These are phyloP conservation scores for Chymomyza costata DNA, from an alignment of 1,140 invertebrate species.

Conservation along the genomic window DNA sequence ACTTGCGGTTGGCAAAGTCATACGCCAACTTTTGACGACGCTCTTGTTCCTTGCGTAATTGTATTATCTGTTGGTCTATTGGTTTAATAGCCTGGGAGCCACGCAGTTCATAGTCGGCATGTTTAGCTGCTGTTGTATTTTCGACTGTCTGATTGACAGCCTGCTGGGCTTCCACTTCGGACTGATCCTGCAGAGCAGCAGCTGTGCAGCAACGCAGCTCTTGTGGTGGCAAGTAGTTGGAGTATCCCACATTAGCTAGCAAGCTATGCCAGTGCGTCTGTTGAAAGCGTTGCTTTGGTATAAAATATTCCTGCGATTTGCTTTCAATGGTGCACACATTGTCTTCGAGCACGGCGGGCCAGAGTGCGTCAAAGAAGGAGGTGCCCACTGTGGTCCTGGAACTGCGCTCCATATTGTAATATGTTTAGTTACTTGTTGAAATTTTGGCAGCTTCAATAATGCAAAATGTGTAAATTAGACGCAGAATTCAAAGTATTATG, in stretches of 20 bases:
- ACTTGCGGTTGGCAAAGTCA: slow-evolving; percentile 48
- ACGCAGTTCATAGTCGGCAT: background rate
- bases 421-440: no score
- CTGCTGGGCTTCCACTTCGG: slow-evolving; percentile 7
- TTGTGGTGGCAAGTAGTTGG: slow-evolving; percentile 34
- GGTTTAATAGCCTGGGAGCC: slow-evolving; percentile 20
- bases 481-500: no score
- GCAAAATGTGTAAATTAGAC: no score
- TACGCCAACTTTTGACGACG: slow-evolving; percentile 47
- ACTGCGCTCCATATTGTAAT: no score
- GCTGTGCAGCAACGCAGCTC: slow-evolving; percentile 38
- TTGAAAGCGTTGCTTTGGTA: slow-evolving; percentile 35
- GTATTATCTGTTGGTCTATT: slow-evolving; percentile 21
- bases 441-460: no score
- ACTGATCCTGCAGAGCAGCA: slow-evolving; percentile 3
- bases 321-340: slow-evolving; percentile 46
- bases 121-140: background rate
- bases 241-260: slow-evolving; percentile 40
- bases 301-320: slow-evolving; percentile 21
- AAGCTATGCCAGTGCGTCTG: slow-evolving; percentile 43
- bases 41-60: slow-evolving; percentile 16
- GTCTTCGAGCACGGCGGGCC: slow-evolving; percentile 55
- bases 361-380: slow-evolving; percentile 54
- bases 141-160: slow-evolving; percentile 10
- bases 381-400: slow-evolving; percentile 28